Evolutionary conservation across 2,888 invertebrate genomes (phyloP), one percentile per base, ranked within the genome.

Genomic region (Caenorhabditis auriculariae): DNA sequence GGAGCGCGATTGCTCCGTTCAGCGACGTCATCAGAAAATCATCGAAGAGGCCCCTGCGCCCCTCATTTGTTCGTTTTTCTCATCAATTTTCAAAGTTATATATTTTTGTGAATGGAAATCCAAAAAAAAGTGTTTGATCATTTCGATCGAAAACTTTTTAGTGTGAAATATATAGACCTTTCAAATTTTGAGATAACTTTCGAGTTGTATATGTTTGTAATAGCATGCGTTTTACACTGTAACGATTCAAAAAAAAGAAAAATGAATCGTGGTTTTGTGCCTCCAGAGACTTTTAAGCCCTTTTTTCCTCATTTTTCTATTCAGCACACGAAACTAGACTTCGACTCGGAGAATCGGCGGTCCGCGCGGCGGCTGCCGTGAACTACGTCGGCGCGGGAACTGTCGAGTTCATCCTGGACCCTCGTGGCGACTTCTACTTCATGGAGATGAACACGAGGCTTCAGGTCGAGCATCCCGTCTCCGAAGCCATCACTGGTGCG

Each of bases 391-490:
- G 96, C 21, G 96, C 96, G 3, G 96, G 96, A 26, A 98, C 98
- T 0, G 74, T 74, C 0, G 96, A 96, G 83, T 98, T 98, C 82
- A 94, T 96, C 70, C 87, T 94, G 82, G 95, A 98, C 82, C 87
- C 89, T 51, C 85, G 86, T 52, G 88, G 91, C 68, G 88, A 89
- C 61, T 98, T 98, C 82, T 93, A 91, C 84, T 98, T 98, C 82
- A 98, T 98, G 98, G 98, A 98, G 86, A 98, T 98, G 98, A 98
- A 98, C 83, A 98, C 98, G 0, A 86, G 98, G 17, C 80, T 85
- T 4, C 85, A 85, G 73, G 85, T 94, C 0, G 94, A 95, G 82
- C 94, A 95, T 86, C 93, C 94, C 0, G 89, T 98, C 57, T 91
- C 94, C 0, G 98, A 98, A 85, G 94, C 94, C 89, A 91, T 98